Conservation (phyloP, 2,113 vertebrate genomes). For the Lophotis ruficrista region DNA sequence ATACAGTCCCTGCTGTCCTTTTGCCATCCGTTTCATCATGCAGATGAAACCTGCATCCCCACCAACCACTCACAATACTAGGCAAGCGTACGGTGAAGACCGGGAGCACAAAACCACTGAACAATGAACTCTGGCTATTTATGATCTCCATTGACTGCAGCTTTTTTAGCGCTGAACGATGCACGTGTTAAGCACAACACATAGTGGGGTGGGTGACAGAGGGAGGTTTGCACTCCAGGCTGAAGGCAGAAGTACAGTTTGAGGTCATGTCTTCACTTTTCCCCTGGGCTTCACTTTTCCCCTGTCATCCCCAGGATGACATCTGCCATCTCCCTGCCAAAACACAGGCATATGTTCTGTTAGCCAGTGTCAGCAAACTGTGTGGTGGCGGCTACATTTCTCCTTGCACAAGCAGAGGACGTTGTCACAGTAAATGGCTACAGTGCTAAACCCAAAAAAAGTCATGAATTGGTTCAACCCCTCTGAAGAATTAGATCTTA, state of each 20-base stretch:
- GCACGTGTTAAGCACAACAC: not conserved
- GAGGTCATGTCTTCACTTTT: not conserved
- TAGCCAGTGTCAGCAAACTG: conserved; percentile 28
- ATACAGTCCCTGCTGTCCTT: not conserved
- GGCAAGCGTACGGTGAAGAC: accelerated
- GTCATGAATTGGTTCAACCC: not conserved
- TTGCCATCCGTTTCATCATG: no score
- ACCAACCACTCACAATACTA: not conserved
- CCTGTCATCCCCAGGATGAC: not conserved
- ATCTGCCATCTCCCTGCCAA: conserved; percentile 16
- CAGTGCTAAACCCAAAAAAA: not conserved
- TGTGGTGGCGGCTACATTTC: not conserved
- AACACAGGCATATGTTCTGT: conserved; percentile 11
- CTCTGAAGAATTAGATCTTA: not conserved
- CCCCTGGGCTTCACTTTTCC: not conserved
- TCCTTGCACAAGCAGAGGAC: not conserved
- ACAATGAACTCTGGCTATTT: not conserved
- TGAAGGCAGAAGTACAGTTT: not conserved
- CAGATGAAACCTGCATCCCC: not conserved
- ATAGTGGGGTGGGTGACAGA: not conserved
- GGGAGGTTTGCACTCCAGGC: not conserved
- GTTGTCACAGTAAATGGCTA: not conserved
- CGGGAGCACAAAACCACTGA: not conserved
- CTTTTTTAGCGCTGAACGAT: accelerated
- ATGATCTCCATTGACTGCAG: accelerated